Evolutionary conservation across 2,888 invertebrate species (phyloP).

Genomic region (Drosophila stalkeri): DNA sequence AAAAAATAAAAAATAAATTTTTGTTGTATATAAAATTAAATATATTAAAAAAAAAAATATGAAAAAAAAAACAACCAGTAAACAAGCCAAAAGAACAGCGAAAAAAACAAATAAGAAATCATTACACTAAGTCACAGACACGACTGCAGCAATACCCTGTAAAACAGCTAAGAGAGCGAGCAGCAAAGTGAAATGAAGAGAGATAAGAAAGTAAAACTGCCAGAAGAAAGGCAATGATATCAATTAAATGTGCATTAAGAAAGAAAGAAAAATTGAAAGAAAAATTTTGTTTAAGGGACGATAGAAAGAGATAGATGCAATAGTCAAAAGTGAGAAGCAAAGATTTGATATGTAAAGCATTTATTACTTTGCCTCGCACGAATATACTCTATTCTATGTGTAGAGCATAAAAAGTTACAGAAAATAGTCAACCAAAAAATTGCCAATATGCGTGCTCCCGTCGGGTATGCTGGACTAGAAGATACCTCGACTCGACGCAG

Average conservation of each 20-base stretch:
- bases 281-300: too few species aligned
- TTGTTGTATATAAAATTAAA: too few species aligned
- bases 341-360: background rate
- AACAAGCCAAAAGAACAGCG: slow-evolving; percentile 3
- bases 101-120: slow-evolving; percentile 2
- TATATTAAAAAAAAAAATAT: background rate
- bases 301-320: background rate
- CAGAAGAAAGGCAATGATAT: too few species aligned
- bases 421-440: background rate
- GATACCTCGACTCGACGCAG: too few species aligned
- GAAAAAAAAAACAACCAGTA: background rate
- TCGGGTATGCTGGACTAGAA: background rate
- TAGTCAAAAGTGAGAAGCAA: too few species aligned
- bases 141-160: slow-evolving; percentile 18
- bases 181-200: background rate
- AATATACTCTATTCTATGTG: too few species aligned
- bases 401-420: background rate
- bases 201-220: background rate
- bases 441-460: background rate
- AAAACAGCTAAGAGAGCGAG: background rate
- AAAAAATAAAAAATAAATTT: background rate
- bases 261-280: too few species aligned
- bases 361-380: too few species aligned
- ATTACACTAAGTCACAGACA: fast-evolving
- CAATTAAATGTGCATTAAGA: too few species aligned